Base-by-base conservation (phyloP, 2,797 vertebrate species). In the Artibeus jamaicensis region DNA sequence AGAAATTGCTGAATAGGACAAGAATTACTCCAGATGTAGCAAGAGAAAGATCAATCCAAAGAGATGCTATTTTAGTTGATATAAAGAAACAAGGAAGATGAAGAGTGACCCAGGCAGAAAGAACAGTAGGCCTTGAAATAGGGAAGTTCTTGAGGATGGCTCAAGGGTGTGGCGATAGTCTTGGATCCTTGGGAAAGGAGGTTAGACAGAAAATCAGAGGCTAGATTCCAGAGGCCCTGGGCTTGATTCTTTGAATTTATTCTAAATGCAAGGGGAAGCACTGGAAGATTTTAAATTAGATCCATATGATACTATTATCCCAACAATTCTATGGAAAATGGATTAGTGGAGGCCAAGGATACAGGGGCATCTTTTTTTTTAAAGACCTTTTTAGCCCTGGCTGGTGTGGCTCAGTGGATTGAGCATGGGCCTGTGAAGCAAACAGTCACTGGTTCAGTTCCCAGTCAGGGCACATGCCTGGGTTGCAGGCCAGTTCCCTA, bases 241-340 rank as follows among this genome's bases (percentile, higher is more conserved):
- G 24, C 39, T 77, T 44, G 26, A 9, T 34, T 16, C 1, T 14
- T 48, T 70, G n/a, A 10, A 50, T 44, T 84, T 93, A 67, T 53
- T 93, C 39, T 53, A 74, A 77, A 39, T 6, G 5, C 11, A 59
- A 50, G 16, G 19, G n/a, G 21, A 78, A 91, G 22, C 12, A n/a
- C 26, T 44, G 68, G 50, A 68, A 26, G 10, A 86, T 87, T 89
- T 91, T 65, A 57, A 96, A 5, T 11, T 39, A 78, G 26, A 62
- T 53, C 48, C 59, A 19, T 5, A 21, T 79, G 37, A 67, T 79
- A 19, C 48, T 39, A 86, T 39, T 67, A 32, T 71, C 82, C 55
- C 57, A 15, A 39, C 10, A 53, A 48, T 34, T 70, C 65, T 24
- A 37, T 39, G 2, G 59, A 79, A 89, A 15, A 57, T 21, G 34